Evolutionary conservation across 1,140 invertebrate species (phyloP).

Genomic region (Agraylea sexmaculata): DNA sequence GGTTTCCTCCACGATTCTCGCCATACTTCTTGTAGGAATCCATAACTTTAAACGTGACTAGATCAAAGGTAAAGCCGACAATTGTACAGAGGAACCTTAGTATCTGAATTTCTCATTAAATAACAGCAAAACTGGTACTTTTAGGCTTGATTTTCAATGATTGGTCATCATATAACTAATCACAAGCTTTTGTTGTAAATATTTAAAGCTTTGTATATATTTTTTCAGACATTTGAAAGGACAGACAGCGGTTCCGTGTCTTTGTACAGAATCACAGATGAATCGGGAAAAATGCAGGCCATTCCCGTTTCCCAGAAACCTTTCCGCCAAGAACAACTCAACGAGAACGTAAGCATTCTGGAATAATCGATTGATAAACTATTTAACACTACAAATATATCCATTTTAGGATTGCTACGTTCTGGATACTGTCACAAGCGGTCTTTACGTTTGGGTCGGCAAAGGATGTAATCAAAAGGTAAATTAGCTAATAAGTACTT

Average conservation of each 20-base stretch:
- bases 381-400: constrained; percentile 1
- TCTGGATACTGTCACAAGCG: constrained; percentile 67
- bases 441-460: constrained; percentile 80
- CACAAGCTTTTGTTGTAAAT: no score
- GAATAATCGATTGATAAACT: background rate
- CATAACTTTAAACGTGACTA: no score
- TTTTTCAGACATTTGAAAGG: constrained; percentile 39
- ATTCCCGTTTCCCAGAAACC: constrained; percentile 55
- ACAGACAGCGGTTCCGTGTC: constrained; percentile 44
- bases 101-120: no score
- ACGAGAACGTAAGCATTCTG: constrained; percentile 47
- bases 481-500: constrained; percentile 11
- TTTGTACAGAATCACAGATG: constrained; percentile 60
- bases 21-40: no score
- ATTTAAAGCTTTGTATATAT: constrained; percentile 7
- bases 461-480: constrained; percentile 53
- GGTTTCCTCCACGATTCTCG: no score
- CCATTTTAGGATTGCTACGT: constrained; percentile 65
- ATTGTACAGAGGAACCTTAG: no score
- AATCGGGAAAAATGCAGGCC: constrained; percentile 49
- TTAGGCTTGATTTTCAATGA: no score
- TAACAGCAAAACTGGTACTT: no score
- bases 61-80: no score
- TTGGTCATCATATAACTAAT: no score
- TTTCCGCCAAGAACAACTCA: constrained; percentile 56